Conservation (phyloP, 2,888 invertebrate species). For the Lydus trimaculatus region DNA sequence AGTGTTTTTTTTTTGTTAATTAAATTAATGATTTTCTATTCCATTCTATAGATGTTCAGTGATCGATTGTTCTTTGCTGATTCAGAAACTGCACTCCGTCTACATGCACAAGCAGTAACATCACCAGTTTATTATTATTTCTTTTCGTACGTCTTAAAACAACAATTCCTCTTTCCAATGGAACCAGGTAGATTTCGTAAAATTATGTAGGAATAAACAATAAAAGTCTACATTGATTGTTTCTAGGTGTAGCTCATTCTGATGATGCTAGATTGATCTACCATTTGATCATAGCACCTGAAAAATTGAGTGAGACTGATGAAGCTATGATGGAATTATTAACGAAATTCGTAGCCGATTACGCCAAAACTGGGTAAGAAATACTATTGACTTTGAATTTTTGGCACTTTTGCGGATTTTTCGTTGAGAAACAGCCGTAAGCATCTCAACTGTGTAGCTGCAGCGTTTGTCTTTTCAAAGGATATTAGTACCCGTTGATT, state of each 20-base stretch:
- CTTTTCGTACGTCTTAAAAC: slow-evolving; percentile 38
- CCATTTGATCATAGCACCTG: slow-evolving; percentile 33
- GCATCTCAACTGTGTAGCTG: no score
- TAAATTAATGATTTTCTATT: slow-evolving; percentile 15
- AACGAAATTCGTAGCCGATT: slow-evolving; percentile 40
- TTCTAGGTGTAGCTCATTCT: slow-evolving; percentile 45
- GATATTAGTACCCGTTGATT: no score
- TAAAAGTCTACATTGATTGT: slow-evolving; percentile 20
- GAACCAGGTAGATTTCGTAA: slow-evolving; percentile 19
- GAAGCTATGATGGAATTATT: slow-evolving; percentile 46
- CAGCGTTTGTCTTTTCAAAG: no score
- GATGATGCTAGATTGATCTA: slow-evolving; percentile 42
- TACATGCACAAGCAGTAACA: slow-evolving; percentile 43
- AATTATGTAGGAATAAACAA: slow-evolving; percentile 17
- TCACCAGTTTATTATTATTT: slow-evolving; percentile 45
- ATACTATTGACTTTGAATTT: no score
- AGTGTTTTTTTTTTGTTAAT: no score
- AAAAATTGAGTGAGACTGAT: slow-evolving; percentile 34
- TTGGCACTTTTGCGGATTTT: no score
- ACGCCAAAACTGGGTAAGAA: slow-evolving; percentile 43
- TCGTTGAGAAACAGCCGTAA: no score
- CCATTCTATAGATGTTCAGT: slow-evolving; percentile 68
- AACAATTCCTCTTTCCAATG: slow-evolving; percentile 30
- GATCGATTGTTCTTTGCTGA: slow-evolving; percentile 66
- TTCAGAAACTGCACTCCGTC: slow-evolving; percentile 42